Base-by-base conservation (phyloP, 2,888 invertebrate genomes). In the Caenorhabditis wallacei region DNA sequence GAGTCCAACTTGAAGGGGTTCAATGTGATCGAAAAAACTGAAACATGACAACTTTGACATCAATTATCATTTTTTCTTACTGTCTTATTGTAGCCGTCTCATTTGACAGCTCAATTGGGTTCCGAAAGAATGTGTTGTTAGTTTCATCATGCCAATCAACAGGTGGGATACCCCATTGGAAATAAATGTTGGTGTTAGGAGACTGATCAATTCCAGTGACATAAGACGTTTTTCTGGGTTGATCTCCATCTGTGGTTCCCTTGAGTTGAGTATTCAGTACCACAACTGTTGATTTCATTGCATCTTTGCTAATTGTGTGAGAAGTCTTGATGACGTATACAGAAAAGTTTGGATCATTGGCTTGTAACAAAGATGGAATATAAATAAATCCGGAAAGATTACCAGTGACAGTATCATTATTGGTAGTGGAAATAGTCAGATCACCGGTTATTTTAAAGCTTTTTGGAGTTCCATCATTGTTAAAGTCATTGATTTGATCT, bases 161-260 rank as follows among this genome's bases (percentile, higher is more conserved):
- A 4, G 46, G 40, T 53, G 66, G 66, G 51, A 51, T 35, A 35
- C 66, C 66, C 66, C 66, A 66, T 20, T 66, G 66, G 22, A 66
- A 66, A 20, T 37, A 48, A 1, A 64, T 24, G 11, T 48, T 48
- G 10, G 64, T 37, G 37, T 48, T 37, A 26, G 46, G 48, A 4
- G 48, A 64, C 11, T 61, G 40, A 11, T 61, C 16, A 2, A 61
- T 43, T 13, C 20, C 18, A 8, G 43, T 48, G 0, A 48, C 37
- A 22, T 37, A 37, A 16, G 66, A 51, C 5, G 16, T 22, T 51
- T 22, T 35, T 4, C 5, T 1, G 1, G 20, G 46, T 3, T 26
- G 48, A 13, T 48, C 30, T 0, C 10, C 64, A 18, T 20, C 18
- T 4, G 13, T 22, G 16, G 2, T 8, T 0, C 24, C 51, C 11